Percentiles rank a stretch among this genome's conserved stretches.
Conservation (phyloP, 2,888 invertebrate genomes). For the Pseudanteris insignis region DNA sequence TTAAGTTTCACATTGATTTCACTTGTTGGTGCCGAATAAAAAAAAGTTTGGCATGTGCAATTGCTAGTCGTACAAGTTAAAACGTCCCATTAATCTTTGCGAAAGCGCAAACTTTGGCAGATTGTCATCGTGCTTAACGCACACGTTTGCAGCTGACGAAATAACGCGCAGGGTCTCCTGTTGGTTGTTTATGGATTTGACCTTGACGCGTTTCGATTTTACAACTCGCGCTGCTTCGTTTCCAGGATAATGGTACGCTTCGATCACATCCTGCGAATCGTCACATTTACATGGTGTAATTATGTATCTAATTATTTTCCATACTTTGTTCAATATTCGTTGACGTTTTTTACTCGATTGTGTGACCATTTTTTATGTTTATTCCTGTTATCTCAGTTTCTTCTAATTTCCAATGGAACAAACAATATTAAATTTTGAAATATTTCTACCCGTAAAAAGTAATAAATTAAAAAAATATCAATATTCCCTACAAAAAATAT, state of each 20-base stretch:
- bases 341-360: background rate
- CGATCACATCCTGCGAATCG: slow-evolving; percentile 17
- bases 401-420: too few species aligned
- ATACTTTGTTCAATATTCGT: background rate
- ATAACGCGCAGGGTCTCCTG: slow-evolving; percentile 30
- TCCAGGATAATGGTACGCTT: slow-evolving; percentile 32
- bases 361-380: too few species aligned
- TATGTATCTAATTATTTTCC: slow-evolving; percentile 4
- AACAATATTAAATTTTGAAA: too few species aligned
- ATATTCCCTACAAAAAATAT: too few species aligned
- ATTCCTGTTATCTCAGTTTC: too few species aligned
- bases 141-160: slow-evolving; percentile 32
- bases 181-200: slow-evolving; percentile 11
- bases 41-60: slow-evolving; percentile 13
- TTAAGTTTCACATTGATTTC: slow-evolving; percentile 18
- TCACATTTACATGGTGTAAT: slow-evolving; percentile 1
- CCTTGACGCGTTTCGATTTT: slow-evolving; percentile 20
- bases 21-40: too few species aligned
- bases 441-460: too few species aligned
- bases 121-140: slow-evolving; percentile 19
- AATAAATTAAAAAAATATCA: too few species aligned
- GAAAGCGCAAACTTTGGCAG: slow-evolving; percentile 24
- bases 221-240: slow-evolving; percentile 20
- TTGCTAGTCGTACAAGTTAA: slow-evolving; percentile 16
- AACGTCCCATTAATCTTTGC: slow-evolving; percentile 24